phyloP scores from a whole-genome alignment of 2,888 invertebrate species.

The Ceraclea dissimilis region DNA sequence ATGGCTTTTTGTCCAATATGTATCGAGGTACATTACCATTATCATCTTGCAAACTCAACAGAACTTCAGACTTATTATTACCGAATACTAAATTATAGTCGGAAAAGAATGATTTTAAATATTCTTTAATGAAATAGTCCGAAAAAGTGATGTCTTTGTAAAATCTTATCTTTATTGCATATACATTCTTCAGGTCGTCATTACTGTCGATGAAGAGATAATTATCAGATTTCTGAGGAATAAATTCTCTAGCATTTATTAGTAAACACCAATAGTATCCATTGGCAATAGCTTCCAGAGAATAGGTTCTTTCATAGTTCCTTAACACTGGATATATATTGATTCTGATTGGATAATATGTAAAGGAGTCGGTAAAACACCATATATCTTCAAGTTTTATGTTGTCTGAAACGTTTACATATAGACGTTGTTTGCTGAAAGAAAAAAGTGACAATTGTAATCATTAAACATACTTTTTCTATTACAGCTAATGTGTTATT shows the following conservation, averaged over 20 bases:
- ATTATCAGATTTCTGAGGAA: conserved; percentile 33
- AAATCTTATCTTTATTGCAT: conserved; percentile 6
- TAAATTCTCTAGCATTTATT: conserved; percentile 32
- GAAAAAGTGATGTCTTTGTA: not conserved
- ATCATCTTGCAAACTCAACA: not conserved
- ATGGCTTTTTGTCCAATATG: not conserved
- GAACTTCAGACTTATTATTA: not conserved
- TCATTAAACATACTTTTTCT: no score
- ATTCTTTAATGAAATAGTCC: not conserved
- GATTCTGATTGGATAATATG: conserved; percentile 33
- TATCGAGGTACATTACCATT: not conserved
- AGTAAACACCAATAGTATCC: conserved; percentile 45
- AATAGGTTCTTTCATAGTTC: conserved; percentile 28
- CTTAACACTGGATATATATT: conserved; percentile 25
- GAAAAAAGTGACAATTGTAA: not conserved
- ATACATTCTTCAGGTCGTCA: not conserved
- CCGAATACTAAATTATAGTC: not conserved
- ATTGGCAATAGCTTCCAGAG: conserved; percentile 33
- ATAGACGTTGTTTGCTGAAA: not conserved
- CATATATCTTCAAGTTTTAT: conserved; percentile 29
- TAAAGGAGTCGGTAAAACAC: conserved; percentile 40
- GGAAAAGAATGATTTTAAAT: not conserved
- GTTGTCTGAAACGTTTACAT: not conserved
- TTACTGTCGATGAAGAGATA: conserved; percentile 25
- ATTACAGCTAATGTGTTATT: no score